phyloP scores from a whole-genome alignment of 2,113 vertebrate species.

The Dendrocopos noguchii region DNA sequence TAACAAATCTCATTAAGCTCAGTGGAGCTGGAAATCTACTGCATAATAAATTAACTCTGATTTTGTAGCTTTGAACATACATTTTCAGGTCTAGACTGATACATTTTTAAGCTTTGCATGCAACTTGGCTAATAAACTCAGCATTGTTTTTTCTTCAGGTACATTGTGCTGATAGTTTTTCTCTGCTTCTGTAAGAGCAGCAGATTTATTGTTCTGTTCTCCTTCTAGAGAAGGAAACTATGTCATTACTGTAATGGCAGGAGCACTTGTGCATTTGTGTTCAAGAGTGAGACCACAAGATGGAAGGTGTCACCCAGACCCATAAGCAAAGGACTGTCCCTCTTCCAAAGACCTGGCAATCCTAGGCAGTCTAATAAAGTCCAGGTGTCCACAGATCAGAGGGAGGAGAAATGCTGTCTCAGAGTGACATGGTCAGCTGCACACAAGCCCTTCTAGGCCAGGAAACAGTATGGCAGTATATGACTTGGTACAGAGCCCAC shows the following conservation, averaged over 20 bases:
- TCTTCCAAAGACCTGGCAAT: neutral
- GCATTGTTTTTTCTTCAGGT: neutral
- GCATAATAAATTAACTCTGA: slow-evolving; percentile 46
- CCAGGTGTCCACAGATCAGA: accelerated
- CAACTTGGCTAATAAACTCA: neutral
- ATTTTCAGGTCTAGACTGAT: neutral
- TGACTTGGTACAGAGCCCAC: neutral
- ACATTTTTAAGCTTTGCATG: neutral
- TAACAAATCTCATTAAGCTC: slow-evolving; percentile 51
- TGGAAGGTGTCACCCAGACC: neutral
- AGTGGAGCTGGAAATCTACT: slow-evolving; percentile 34
- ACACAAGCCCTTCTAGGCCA: neutral
- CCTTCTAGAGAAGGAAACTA: neutral
- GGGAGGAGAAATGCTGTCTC: neutral
- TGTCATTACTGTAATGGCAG: neutral
- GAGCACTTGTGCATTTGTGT: neutral
- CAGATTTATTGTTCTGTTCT: neutral
- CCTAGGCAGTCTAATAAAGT: neutral
- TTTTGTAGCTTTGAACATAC: neutral
- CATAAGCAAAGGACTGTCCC: neutral
- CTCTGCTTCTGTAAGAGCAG: neutral
- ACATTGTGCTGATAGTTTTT: neutral
- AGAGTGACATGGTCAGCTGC: neutral
- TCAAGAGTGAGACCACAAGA: neutral
- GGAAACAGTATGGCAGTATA: neutral